These are phyloP conservation scores for Poecilia gillii DNA, from an alignment of 2,797 vertebrate genomes.

Conservation along the genomic window DNA sequence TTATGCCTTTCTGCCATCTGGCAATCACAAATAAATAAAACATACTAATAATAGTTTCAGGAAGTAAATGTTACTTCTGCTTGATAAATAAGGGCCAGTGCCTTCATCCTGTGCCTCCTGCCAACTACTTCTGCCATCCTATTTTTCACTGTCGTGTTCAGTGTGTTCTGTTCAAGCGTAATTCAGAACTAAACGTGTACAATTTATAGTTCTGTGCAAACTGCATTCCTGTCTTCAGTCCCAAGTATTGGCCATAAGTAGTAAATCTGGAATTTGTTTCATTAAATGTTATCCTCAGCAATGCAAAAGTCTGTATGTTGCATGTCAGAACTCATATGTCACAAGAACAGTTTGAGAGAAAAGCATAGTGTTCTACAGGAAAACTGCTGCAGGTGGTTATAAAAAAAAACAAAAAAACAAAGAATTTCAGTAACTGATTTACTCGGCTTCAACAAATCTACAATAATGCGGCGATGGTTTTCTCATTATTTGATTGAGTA, in stretches of 20 bases:
- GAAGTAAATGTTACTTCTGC: slow-evolving; percentile 8
- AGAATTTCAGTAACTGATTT: slow-evolving; percentile 58
- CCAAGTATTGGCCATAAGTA: slow-evolving; percentile 53
- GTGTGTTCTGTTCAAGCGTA: slow-evolving; percentile 33
- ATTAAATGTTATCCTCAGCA: slow-evolving; percentile 69
- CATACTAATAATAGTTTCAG: neutral
- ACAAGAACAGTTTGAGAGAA: slow-evolving; percentile 59
- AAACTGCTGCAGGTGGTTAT: slow-evolving; percentile 69
- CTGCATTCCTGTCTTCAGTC: slow-evolving; percentile 56
- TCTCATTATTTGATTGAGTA: slow-evolving; percentile 78
- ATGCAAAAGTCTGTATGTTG: slow-evolving; percentile 79
- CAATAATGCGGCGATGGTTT: slow-evolving; percentile 71
- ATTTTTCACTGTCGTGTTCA: slow-evolving; percentile 31
- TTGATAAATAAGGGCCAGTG: slow-evolving; percentile 71
- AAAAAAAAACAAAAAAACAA: slow-evolving; percentile 43
- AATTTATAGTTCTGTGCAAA: slow-evolving; percentile 59
- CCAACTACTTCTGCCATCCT: slow-evolving; percentile 37
- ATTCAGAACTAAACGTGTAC: slow-evolving; percentile 46
- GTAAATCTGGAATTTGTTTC: slow-evolving; percentile 68
- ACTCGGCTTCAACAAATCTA: slow-evolving; percentile 62
- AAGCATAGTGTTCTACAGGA: slow-evolving; percentile 64
- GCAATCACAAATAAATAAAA: slow-evolving; percentile 2
- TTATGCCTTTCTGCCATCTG: slow-evolving; percentile 2
- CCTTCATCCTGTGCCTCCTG: slow-evolving; percentile 71
- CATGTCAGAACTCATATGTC: slow-evolving; percentile 72